Evolutionary conservation across 2,888 invertebrate genomes (phyloP), one percentile per base, ranked within the genome.

Genomic region (Panopea generosa): DNA sequence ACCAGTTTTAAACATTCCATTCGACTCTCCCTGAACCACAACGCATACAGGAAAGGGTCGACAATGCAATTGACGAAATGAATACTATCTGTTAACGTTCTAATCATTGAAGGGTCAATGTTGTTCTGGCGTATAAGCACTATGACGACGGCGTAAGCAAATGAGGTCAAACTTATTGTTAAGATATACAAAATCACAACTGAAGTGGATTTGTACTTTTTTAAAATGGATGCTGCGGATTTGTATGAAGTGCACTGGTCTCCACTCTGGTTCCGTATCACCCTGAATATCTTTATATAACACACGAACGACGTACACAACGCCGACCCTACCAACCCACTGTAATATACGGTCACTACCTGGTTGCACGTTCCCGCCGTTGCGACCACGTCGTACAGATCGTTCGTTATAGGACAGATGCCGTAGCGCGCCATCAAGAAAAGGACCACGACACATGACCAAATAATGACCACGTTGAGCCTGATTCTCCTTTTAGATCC

Each of bases 31-130:
- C 63, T 56, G 24, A 71, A 71, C 70, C 70, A 71, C 27, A 71
- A 20, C 11, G 57, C 70, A 18, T 71, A 71, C n/a, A 71, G 57
- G 38, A 63, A 71, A 1, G 70, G 70, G 29, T 71, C 63, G n/a
- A 71, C 11, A 38, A 71, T 27, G 43, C 63, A 71, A 43, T 63
- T 71, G 0, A 50, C 20, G 14, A 62, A 22, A 20, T 52, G 52
- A 0, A 63, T 43, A 3, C 11, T 27, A 20, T 71, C 70, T 18
- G 57, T 16, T 1, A 57, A 50, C 7, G 50, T 2, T 20, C 70
- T 56, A 16, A 63, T 18, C n/a, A 24, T 26, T 1, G 38, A n/a
- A 16, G 57, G 43, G 0, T 56, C 63, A 40, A 71, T 18, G 20
- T 43, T 24, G n/a, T 27, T 22, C 4, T 52, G n/a, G 18, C 70